phyloP scores from a whole-genome alignment of 1,140 invertebrate species.

The Stenopsyche tienmushanensis region DNA sequence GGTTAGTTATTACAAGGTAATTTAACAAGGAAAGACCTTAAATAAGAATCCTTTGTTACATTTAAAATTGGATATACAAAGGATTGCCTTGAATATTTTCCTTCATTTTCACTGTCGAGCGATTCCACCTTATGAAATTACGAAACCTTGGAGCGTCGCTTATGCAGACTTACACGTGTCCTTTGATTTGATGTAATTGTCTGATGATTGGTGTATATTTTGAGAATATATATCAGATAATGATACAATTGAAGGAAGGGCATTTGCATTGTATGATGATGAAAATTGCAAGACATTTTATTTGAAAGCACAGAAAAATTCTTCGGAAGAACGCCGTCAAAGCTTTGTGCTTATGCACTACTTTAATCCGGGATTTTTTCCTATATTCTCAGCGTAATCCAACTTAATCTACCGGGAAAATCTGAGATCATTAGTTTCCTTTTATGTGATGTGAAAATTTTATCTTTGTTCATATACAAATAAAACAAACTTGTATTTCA shows the following conservation, averaged over 20 bases:
- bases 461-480: too few species aligned
- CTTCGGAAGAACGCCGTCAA: not conserved
- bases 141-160: too few species aligned
- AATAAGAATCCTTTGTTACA: not conserved
- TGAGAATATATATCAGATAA: not conserved
- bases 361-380: constrained; percentile 26
- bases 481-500: not conserved
- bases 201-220: too few species aligned
- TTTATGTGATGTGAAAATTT: constrained; percentile 23
- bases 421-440: constrained; percentile 31
- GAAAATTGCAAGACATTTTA: not conserved
- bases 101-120: not conserved
- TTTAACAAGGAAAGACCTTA: not conserved
- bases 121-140: not conserved
- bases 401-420: constrained; percentile 34
- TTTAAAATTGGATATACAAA: constrained; percentile 15
- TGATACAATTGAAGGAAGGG: not conserved
- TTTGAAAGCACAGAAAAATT: constrained; percentile 14
- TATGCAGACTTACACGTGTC: too few species aligned
- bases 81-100: constrained; percentile 10
- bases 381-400: constrained; percentile 23
- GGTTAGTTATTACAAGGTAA: not conserved
- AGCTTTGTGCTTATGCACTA: not conserved
- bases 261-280: not conserved
- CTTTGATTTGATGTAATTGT: too few species aligned